phyloP scores from a whole-genome alignment of 1,140 invertebrate species.

The Solenopsis invicta region DNA sequence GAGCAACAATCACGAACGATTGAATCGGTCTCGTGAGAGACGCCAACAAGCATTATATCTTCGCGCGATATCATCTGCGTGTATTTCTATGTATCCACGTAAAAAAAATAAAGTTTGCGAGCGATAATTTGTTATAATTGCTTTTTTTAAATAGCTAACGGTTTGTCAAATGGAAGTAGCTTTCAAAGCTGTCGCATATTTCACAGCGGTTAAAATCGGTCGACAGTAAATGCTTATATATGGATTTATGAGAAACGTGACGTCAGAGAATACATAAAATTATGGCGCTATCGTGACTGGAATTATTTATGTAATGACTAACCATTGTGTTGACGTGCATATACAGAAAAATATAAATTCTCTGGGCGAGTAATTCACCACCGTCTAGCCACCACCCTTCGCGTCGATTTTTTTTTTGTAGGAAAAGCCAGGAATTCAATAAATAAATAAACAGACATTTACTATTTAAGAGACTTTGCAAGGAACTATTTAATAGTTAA shows the following conservation, averaged over 20 bases:
- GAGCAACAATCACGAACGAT: constrained; percentile 77
- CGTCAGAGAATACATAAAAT: constrained; percentile 43
- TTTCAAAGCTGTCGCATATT: not conserved
- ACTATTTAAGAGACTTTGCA: constrained; percentile 20
- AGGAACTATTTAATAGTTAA: constrained; percentile 25
- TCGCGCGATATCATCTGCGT: constrained; percentile 58
- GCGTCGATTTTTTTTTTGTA: not conserved
- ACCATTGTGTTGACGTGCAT: constrained; percentile 2
- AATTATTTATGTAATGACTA: constrained; percentile 54
- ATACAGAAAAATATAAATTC: constrained; percentile 48
- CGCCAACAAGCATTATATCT: constrained; percentile 52
- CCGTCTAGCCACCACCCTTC: not conserved
- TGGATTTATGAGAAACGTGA: constrained; percentile 40
- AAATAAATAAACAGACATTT: constrained; percentile 44
- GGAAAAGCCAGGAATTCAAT: not conserved
- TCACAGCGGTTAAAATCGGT: constrained; percentile 42
- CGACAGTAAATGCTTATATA: constrained; percentile 40
- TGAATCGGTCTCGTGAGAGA: constrained; percentile 75
- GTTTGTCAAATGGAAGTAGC: not conserved
- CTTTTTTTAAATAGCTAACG: constrained; percentile 16
- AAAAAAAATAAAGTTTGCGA: not conserved
- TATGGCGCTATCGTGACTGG: constrained; percentile 21
- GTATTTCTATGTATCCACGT: constrained; percentile 11
- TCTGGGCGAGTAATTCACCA: not conserved
- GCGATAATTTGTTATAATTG: constrained; percentile 64